phyloP scores from a whole-genome alignment of 2,888 invertebrate species.

The Sphaerophoria rueppellii region DNA sequence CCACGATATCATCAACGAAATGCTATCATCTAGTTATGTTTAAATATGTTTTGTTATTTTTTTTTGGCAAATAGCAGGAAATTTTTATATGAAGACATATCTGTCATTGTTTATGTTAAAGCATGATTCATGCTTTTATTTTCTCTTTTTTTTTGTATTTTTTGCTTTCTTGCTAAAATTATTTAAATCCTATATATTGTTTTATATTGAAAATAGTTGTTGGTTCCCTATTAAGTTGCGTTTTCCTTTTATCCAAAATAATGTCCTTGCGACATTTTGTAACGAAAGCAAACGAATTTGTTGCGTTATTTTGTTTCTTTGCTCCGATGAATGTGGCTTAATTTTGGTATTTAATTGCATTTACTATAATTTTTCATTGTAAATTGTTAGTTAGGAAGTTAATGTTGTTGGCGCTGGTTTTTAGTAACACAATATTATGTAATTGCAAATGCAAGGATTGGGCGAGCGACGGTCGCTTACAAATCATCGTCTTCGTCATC shows the following conservation, averaged over 20 bases:
- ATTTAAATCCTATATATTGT: constrained; percentile 38
- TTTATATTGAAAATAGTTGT: constrained; percentile 56
- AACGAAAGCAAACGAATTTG: constrained; percentile 32
- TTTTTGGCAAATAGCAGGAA: constrained; percentile 73
- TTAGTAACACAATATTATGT: no score
- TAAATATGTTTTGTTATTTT: background rate
- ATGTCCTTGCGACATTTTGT: constrained; percentile 46
- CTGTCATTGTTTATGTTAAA: constrained; percentile 36
- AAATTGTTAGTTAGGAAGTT: constrained; percentile 68
- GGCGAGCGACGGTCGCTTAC: constrained; percentile 53
- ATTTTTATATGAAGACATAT: constrained; percentile 53
- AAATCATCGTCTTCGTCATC: constrained; percentile 76
- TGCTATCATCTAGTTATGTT: constrained; percentile 60
- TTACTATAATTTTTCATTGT: constrained; percentile 37
- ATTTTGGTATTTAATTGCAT: constrained; percentile 70
- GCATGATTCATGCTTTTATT: constrained; percentile 26
- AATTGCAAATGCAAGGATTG: constrained; percentile 41
- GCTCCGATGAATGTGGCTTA: constrained; percentile 19
- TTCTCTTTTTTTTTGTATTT: constrained; percentile 18
- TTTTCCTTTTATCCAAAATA: constrained; percentile 19
- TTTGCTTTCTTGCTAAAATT: constrained; percentile 47
- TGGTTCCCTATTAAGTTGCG: constrained; percentile 57
- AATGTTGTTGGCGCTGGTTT: constrained; percentile 29
- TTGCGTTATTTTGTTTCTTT: constrained; percentile 7
- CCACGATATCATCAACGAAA: constrained; percentile 61